phyloP scores from a whole-genome alignment of 2,113 vertebrate genomes.

The Oncorhynchus keta region DNA sequence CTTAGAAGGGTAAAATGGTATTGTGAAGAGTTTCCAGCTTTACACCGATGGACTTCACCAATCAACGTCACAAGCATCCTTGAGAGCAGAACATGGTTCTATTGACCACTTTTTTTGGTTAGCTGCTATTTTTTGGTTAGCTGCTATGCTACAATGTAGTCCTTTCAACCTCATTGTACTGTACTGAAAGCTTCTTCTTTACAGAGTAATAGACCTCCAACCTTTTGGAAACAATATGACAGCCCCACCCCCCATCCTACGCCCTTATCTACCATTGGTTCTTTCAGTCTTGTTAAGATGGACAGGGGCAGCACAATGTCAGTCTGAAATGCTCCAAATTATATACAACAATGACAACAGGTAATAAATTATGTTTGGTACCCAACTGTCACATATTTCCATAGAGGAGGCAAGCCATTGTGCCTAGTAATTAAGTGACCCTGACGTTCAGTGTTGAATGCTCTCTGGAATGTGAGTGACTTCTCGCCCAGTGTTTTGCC shows the following conservation, averaged over 20 bases:
- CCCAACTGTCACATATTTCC: slow-evolving; percentile 32
- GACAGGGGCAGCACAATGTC: background rate
- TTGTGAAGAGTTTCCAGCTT: background rate
- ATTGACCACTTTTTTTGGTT: background rate
- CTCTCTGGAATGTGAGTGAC: slow-evolving; percentile 60
- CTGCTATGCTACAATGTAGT: background rate
- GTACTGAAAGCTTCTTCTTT: background rate
- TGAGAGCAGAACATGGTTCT: background rate
- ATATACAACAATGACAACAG: background rate
- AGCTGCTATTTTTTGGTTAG: background rate
- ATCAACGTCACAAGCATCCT: background rate
- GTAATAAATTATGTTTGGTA: slow-evolving; percentile 29
- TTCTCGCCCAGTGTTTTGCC: slow-evolving; percentile 25
- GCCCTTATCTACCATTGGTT: background rate
- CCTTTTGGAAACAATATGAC: background rate
- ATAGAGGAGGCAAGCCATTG: slow-evolving; percentile 35
- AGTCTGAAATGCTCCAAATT: background rate
- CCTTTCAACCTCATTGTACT: background rate
- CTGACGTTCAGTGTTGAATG: slow-evolving; percentile 54
- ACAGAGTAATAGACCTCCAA: background rate
- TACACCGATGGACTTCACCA: background rate
- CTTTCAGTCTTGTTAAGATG: background rate
- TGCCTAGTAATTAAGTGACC: slow-evolving; percentile 53
- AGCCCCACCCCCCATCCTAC: background rate
- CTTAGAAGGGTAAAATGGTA: slow-evolving; percentile 11